Percentiles rank a stretch among this genome's conserved stretches.
These are phyloP conservation scores for Dasysyrphus albostriatus DNA, from an alignment of 2,888 invertebrate species.

Conservation along the genomic window DNA sequence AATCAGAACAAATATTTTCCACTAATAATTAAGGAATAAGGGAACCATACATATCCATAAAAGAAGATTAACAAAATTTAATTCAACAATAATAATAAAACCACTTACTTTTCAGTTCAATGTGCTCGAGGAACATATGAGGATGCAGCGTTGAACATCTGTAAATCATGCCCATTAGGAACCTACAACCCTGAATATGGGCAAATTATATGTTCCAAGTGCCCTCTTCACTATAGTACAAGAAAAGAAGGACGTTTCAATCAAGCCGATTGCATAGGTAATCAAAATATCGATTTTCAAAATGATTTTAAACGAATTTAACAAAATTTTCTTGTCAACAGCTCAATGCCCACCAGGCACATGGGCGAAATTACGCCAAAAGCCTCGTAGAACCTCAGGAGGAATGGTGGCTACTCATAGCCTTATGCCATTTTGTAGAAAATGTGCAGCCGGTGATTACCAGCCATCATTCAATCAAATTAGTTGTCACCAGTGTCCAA, in stretches of 20 bases:
- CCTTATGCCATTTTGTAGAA: constrained; percentile 85
- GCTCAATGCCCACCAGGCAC: constrained; percentile 86
- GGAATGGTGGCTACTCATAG: constrained; percentile 81
- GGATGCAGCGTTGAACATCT: constrained; percentile 85
- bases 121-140: constrained; percentile 88
- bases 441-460: constrained; percentile 86
- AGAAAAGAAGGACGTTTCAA: constrained; percentile 84
- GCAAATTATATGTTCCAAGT: constrained; percentile 85
- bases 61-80: too few species aligned
- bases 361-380: constrained; percentile 81
- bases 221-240: constrained; percentile 86
- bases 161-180: constrained; percentile 86
- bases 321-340: constrained; percentile 76
- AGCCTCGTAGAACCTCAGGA: constrained; percentile 75
- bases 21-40: too few species aligned
- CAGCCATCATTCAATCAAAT: constrained; percentile 86
- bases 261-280: constrained; percentile 86
- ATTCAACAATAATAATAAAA: too few species aligned
- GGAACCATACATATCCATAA: too few species aligned
- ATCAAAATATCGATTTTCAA: neutral
- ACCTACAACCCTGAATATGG: constrained; percentile 86
- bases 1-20: too few species aligned
- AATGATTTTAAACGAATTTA: neutral
- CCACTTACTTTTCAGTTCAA: constrained; percentile 84
- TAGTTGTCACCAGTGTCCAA: constrained; percentile 86